phyloP scores from a whole-genome alignment of 2,888 invertebrate genomes.

The Gymnosoma rotundatum region DNA sequence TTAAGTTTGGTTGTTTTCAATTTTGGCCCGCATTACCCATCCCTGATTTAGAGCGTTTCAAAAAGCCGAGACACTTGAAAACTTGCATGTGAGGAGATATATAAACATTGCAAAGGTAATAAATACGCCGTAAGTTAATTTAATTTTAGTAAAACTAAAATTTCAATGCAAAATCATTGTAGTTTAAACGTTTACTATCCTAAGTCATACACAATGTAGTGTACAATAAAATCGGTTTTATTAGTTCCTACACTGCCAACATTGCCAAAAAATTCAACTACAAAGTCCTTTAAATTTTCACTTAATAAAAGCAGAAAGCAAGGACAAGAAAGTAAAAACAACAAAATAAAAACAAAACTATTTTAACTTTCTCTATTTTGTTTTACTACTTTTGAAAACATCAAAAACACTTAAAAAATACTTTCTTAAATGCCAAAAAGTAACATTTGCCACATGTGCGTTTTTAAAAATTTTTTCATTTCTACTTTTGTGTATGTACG shows the following conservation, averaged over 20 bases:
- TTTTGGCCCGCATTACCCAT: no score
- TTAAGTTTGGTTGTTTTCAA: no score
- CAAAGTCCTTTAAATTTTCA: background rate
- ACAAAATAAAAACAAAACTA: conserved; percentile 4
- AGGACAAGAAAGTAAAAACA: no score
- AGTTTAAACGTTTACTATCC: no score
- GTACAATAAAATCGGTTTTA: background rate
- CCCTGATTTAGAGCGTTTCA: no score
- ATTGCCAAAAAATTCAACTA: conserved; percentile 17
- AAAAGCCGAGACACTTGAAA: no score
- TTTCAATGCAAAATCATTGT: no score
- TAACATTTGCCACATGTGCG: conserved; percentile 58
- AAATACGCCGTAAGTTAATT: no score
- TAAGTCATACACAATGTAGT: no score
- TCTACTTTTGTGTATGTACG: conserved; percentile 21
- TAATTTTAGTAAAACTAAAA: no score
- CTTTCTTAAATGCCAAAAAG: conserved; percentile 54
- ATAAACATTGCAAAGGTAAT: no score
- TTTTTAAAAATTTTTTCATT: conserved; percentile 23
- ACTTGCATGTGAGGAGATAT: no score
- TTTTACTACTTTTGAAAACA: conserved; percentile 30
- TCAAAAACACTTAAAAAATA: conserved; percentile 41
- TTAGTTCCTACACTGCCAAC: background rate
- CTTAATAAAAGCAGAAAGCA: background rate
- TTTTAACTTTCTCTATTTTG: conserved; percentile 41